These are phyloP conservation scores for Batillaria attramentaria DNA, from an alignment of 1,140 invertebrate species.

Conservation along the genomic window DNA sequence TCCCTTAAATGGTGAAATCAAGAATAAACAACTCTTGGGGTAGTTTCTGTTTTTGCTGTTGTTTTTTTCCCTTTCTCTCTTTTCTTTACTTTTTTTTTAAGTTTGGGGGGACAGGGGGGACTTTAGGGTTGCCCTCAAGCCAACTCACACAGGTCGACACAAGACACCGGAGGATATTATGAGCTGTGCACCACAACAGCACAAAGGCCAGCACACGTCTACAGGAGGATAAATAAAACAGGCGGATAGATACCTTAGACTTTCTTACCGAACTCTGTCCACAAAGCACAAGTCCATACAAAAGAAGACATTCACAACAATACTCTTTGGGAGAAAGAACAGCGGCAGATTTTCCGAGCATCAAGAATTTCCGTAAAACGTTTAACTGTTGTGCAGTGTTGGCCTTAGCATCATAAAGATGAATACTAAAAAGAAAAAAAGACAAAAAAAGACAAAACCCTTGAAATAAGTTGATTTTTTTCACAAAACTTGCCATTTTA, in stretches of 20 bases:
- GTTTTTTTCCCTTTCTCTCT: background rate
- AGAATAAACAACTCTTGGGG: background rate
- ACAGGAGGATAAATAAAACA: constrained; percentile 1
- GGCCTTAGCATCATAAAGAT: too few species aligned
- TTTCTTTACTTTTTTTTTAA: background rate
- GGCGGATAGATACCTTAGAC: constrained; percentile 16
- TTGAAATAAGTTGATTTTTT: too few species aligned
- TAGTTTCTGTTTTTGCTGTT: background rate
- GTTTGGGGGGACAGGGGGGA: background rate
- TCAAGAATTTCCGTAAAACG: too few species aligned
- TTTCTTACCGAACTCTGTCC: constrained; percentile 23
- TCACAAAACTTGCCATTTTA: too few species aligned
- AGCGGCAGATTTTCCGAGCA: too few species aligned
- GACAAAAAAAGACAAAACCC: too few species aligned
- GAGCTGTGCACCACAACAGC: background rate
- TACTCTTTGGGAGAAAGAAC: too few species aligned
- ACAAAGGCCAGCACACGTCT: constrained; percentile 12
- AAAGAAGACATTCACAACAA: too few species aligned
- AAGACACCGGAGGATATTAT: background rate
- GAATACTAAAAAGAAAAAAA: too few species aligned
- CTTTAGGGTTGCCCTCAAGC: background rate
- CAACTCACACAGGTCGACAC: background rate
- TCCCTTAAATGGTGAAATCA: too few species aligned
- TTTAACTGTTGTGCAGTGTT: too few species aligned
- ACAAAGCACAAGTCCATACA: too few species aligned